These are phyloP conservation scores for Sphenodon punctatus DNA, from an alignment of 2,797 vertebrate genomes.

Conservation along the genomic window DNA sequence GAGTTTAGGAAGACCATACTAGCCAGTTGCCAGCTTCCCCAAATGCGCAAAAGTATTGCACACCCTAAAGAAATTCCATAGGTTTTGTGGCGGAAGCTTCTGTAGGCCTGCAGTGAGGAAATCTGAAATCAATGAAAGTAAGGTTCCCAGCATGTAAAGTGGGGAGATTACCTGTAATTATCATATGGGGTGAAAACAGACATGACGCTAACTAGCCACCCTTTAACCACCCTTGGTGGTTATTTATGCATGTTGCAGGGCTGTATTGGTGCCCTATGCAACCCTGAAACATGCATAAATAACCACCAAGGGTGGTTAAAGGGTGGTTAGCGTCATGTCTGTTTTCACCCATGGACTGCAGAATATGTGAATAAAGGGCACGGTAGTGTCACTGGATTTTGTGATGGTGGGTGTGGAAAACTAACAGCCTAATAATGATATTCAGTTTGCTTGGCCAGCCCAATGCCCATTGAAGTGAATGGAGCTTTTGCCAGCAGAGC, in stretches of 20 bases:
- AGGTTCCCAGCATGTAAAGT: background rate
- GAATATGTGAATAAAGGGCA: conserved; percentile 22
- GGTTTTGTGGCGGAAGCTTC: conserved; percentile 26
- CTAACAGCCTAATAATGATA: too few relatives aligned
- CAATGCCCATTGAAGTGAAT: too few relatives aligned
- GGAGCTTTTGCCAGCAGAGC: too few relatives aligned
- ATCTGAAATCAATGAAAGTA: conserved; percentile 24
- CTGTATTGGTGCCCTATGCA: too few relatives aligned
- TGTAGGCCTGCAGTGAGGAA: conserved; percentile 36
- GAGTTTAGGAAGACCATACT: conserved; percentile 41
- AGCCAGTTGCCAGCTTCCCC: conserved; percentile 49
- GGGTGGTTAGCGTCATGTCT: too few relatives aligned
- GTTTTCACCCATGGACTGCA: too few relatives aligned
- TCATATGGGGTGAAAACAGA: background rate
- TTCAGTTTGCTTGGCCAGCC: too few relatives aligned
- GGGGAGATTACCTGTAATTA: conserved; percentile 18
- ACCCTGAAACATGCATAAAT: too few relatives aligned
- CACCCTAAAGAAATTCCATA: conserved; percentile 40
- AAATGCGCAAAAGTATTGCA: conserved; percentile 47
- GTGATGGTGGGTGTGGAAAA: conserved; percentile 23
- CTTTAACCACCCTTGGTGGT: too few relatives aligned
- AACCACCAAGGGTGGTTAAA: too few relatives aligned
- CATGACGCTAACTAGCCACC: too few relatives aligned
- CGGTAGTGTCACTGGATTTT: conserved; percentile 27
- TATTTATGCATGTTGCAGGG: too few relatives aligned